Evolutionary conservation across 2,888 invertebrate species (phyloP), one percentile per base, ranked within the genome.

Genomic region (Agriopis aurantiaria): DNA sequence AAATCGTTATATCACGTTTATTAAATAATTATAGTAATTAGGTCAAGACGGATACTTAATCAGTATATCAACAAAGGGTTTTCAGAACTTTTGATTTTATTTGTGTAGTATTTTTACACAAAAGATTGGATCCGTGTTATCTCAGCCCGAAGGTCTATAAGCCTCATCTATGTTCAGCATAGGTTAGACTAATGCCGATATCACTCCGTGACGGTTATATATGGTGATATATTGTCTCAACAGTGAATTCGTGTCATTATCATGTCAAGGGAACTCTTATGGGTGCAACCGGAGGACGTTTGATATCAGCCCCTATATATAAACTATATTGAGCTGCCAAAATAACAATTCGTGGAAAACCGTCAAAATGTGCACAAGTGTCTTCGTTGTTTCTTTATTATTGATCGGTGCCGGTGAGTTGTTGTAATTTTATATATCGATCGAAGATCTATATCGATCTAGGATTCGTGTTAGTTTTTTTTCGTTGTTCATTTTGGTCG

Each of bases 261-360:
- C 75, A 82, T 88, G 90, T 88, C 89, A 91, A 90, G 90, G 90
- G 78, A 73, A 77, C 71, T 66, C 67, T 69, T 65, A 75, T 76
- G 78, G 77, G 76, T 74, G 81, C 71, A 76, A 74, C 62, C 64
- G 75, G 80, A 85, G 86, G 84, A 86, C 83, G 74, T 69, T 78
- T 82, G 91, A 88, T 91, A 90, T 81, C 83, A 80, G 87, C 89
- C 88, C 89, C 84, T 89, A 91, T 92, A 91, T 89, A 91, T 86
- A 83, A 85, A 82, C 83, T 78, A 75, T 81, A 78, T 80, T 73
- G 77, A 74, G 71, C 77, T 68, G 69, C 71, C 72, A 74, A 82
- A 81, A 82, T 82, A 81, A 85, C 82, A 86, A 85, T 82, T 79
- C 78, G 84, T 80, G 77, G 71, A 84, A 84, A 83, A 80, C 75